Conservation (phyloP, 2,888 invertebrate genomes). For the Agriotes lineatus region DNA sequence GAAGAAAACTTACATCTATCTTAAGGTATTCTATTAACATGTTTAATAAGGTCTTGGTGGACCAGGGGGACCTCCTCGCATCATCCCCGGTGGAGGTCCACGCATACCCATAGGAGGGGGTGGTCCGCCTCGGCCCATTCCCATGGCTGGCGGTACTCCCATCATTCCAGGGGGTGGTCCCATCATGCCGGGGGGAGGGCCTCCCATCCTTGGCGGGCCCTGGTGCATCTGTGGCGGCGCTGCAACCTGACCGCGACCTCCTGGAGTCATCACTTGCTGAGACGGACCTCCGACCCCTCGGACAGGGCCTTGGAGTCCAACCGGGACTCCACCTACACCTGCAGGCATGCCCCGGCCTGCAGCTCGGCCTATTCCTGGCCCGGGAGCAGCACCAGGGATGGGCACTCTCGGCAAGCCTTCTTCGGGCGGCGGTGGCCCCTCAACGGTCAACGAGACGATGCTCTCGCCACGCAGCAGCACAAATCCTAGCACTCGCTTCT, state of each 20-base stretch:
- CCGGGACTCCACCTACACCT: slow-evolving; percentile 74
- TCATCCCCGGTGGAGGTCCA: slow-evolving; percentile 86
- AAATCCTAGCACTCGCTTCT: slow-evolving; percentile 95
- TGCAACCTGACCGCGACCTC: slow-evolving; percentile 79
- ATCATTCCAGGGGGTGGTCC: slow-evolving; percentile 84
- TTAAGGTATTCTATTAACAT: neutral
- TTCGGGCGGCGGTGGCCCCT: slow-evolving; percentile 98
- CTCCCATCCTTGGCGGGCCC: slow-evolving; percentile 75
- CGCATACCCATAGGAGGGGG: slow-evolving; percentile 75
- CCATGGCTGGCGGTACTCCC: slow-evolving; percentile 83
- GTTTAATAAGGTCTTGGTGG: slow-evolving; percentile 66
- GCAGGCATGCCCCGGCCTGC: slow-evolving; percentile 94
- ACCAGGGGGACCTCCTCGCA: slow-evolving; percentile 75
- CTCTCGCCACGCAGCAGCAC: slow-evolving; percentile 96
- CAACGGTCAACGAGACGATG: slow-evolving; percentile 97
- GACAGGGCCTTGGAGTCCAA: slow-evolving; percentile 75
- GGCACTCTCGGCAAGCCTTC: slow-evolving; percentile 97
- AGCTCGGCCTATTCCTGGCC: slow-evolving; percentile 89
- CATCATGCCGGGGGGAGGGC: slow-evolving; percentile 85
- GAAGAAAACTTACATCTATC: no score
- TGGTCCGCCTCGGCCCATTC: slow-evolving; percentile 71
- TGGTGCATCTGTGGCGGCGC: slow-evolving; percentile 84
- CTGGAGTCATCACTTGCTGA: slow-evolving; percentile 94
- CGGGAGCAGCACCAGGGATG: slow-evolving; percentile 84
- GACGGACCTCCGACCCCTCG: slow-evolving; percentile 98